These are phyloP conservation scores for Pinna nobilis DNA, from an alignment of 1,140 invertebrate species.

Conservation along the genomic window DNA sequence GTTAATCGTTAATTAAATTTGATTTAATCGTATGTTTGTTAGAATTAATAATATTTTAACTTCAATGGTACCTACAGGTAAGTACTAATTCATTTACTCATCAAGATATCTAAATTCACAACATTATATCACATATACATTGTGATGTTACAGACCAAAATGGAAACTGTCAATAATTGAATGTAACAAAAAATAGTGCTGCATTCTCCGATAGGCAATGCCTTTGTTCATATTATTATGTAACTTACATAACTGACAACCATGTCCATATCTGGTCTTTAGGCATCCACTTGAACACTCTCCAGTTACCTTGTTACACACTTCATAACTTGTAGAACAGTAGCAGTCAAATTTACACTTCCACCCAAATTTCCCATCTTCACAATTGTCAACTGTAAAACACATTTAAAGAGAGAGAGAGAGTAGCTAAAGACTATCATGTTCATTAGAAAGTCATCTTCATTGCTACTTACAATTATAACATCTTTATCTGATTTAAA, in stretches of 20 bases:
- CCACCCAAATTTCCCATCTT: conserved; percentile 15
- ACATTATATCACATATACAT: background rate
- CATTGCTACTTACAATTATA: too few relatives aligned
- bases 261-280: conserved; percentile 9
- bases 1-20: too few relatives aligned
- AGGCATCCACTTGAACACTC: background rate
- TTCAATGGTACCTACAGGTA: too few relatives aligned
- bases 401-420: too few relatives aligned
- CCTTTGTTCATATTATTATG: background rate
- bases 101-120: background rate
- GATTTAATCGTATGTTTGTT: too few relatives aligned
- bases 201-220: background rate
- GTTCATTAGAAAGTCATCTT: too few relatives aligned
- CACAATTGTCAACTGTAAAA: conserved; percentile 4
- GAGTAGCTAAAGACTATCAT: too few relatives aligned
- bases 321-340: background rate
- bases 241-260: conserved; percentile 24
- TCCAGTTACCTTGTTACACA: background rate
- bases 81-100: background rate
- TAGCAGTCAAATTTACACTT: conserved; percentile 17
- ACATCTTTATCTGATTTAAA: too few relatives aligned
- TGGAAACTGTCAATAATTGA: background rate
- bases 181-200: background rate
- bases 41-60: too few relatives aligned
- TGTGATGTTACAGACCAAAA: background rate